Percentiles rank a stretch among this genome's conserved stretches.
phyloP scores from a whole-genome alignment of 1,140 invertebrate species.

The Rhopalosiphum maidis region DNA sequence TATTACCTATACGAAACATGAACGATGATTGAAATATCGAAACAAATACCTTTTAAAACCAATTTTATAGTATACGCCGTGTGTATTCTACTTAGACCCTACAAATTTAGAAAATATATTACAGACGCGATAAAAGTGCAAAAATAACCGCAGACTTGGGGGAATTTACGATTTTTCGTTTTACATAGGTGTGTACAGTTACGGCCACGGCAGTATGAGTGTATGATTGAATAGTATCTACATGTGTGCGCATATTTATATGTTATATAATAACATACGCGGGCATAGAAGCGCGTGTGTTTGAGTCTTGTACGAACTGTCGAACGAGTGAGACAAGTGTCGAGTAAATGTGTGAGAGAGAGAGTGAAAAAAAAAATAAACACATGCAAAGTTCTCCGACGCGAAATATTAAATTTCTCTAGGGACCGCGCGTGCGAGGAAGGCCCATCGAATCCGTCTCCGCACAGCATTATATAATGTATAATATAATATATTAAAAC shows the following conservation, averaged over 20 bases:
- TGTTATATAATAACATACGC: too few relatives aligned
- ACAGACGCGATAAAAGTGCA: neutral
- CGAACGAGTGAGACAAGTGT: neutral
- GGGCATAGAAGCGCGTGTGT: neutral
- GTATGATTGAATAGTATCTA: too few relatives aligned
- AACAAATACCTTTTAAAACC: neutral
- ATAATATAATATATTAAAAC: neutral
- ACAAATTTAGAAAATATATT: neutral
- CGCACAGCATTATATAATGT: neutral
- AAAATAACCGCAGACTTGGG: too few relatives aligned
- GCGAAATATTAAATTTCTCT: conserved; percentile 33
- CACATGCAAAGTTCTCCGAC: neutral
- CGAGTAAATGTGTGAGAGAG: too few relatives aligned
- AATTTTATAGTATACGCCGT: neutral
- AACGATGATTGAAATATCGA: neutral
- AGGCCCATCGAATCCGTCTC: neutral
- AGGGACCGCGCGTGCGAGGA: neutral
- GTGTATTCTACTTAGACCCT: neutral
- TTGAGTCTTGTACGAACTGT: neutral
- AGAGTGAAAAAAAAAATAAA: neutral
- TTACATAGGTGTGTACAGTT: neutral
- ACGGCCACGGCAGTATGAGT: too few relatives aligned
- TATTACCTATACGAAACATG: neutral
- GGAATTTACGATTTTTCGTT: neutral
- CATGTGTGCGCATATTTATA: neutral